phyloP scores from a whole-genome alignment of 2,888 invertebrate species.

The Sicus ferrugineus region DNA sequence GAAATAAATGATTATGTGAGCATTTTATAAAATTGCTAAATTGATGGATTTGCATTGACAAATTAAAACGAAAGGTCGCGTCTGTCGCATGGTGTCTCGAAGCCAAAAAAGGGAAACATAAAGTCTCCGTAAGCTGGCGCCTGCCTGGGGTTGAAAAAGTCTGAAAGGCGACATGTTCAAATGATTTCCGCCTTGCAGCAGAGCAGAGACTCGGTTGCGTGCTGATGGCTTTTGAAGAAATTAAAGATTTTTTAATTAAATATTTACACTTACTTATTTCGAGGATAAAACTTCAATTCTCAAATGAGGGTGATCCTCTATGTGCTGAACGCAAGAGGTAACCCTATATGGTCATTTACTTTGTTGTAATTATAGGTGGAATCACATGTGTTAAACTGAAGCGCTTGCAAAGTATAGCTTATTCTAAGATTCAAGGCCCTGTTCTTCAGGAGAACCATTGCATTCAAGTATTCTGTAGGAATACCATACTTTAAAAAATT shows the following conservation, averaged over 20 bases:
- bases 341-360: no score
- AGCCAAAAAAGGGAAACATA: not conserved
- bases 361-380: no score
- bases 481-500: no score
- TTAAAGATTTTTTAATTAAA: slow-evolving; percentile 34
- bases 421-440: no score
- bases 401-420: no score
- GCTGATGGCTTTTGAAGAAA: slow-evolving; percentile 24
- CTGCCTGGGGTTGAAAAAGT: not conserved
- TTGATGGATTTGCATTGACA: slow-evolving; percentile 52
- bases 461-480: no score
- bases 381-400: no score
- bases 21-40: slow-evolving; percentile 46
- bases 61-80: slow-evolving; percentile 40
- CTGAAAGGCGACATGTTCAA: slow-evolving; percentile 1
- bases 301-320: no score
- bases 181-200: not conserved
- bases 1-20: slow-evolving; percentile 33
- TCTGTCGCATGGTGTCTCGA: slow-evolving; percentile 13
- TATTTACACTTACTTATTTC: slow-evolving; percentile 28
- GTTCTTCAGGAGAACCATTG: no score
- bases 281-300: no score
- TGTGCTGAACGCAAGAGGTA: no score
- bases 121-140: not conserved
- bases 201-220: no score